Base-by-base conservation (phyloP, 2,797 vertebrate genomes). In the Amblyopsis hoosieri region DNA sequence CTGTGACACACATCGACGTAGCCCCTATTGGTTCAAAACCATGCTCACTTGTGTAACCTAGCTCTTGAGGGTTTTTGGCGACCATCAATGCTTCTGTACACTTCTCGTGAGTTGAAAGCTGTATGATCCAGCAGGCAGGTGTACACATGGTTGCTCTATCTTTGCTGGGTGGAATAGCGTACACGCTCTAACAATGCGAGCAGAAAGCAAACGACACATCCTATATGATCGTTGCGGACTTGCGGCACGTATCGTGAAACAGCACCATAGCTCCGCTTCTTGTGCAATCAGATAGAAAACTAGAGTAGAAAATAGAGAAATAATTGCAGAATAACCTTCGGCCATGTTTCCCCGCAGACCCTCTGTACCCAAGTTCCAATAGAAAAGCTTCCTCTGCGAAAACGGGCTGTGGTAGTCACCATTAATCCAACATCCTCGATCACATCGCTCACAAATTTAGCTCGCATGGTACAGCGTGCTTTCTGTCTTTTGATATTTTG, bases 261-360 rank as follows among this genome's bases (percentile, higher is more conserved):
- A 93, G 93, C 90, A 90, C 89, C 86, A 90, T 85, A 89, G 81
- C 82, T 65, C 60, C 82, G 78, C 86, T 85, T 83, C 80, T 86
- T 86, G 47, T 60, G 54, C 50, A 52, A 71, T 54, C 57, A 56
- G 17, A 68, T 47, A 76, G 75, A 59, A 86, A 67, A 84, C 79
- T 90, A 89, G 37, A 54, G 62, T 2, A 91, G 84, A 85, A 81
- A 65, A 81, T 65, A 71, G 62, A 74, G 78, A 86, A 92, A 90
- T 88, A 85, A 92, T 88, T 92, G 93, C 83, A 93, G 92, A 92
- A 94, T 96, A 94, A 98, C 96, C 96, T 98, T 98, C 96, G 96
- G 97, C 97, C 97, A 98, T 99, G 95, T 98, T 97, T 96, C 95
- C 95, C 94, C 93, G 93, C 92, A 90, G 94, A 96, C 94, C 94